These are phyloP conservation scores for Carassius auratus DNA, from an alignment of 2,113 vertebrate species.

Conservation along the genomic window DNA sequence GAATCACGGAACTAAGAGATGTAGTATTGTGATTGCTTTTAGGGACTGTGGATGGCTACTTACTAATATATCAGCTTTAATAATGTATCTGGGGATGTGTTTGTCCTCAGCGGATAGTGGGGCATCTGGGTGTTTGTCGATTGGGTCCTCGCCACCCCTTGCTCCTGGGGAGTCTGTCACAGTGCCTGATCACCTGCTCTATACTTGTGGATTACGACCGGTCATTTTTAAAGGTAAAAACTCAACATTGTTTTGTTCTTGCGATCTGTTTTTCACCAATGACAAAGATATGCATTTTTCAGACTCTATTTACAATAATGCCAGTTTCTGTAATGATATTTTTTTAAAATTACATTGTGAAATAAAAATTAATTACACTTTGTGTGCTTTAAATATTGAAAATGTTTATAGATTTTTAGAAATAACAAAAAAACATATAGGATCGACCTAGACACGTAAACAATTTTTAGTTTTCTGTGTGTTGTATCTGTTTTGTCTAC, in stretches of 20 bases:
- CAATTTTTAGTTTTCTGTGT: neutral
- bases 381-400: neutral
- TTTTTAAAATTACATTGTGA: neutral
- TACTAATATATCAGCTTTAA: neutral
- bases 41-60: neutral
- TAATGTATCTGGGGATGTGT: neutral
- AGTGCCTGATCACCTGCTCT: slow-evolving; percentile 89
- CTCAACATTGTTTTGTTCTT: neutral
- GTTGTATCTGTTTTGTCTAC: slow-evolving; percentile 20
- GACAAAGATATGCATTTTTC: neutral
- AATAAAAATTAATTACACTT: neutral
- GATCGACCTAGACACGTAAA: neutral
- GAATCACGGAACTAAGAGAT: neutral
- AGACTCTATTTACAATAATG: neutral
- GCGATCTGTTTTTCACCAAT: neutral
- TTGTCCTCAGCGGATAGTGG: slow-evolving; percentile 70
- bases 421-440: neutral
- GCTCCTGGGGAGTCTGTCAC: slow-evolving; percentile 81
- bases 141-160: slow-evolving; percentile 73
- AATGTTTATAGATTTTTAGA: neutral
- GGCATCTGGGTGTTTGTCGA: slow-evolving; percentile 72
- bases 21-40: neutral
- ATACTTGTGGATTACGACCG: slow-evolving; percentile 89
- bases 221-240: slow-evolving; percentile 93
- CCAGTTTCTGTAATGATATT: neutral